Conservation (phyloP, 2,797 vertebrate species). For the Halcyon smyrnensis region DNA sequence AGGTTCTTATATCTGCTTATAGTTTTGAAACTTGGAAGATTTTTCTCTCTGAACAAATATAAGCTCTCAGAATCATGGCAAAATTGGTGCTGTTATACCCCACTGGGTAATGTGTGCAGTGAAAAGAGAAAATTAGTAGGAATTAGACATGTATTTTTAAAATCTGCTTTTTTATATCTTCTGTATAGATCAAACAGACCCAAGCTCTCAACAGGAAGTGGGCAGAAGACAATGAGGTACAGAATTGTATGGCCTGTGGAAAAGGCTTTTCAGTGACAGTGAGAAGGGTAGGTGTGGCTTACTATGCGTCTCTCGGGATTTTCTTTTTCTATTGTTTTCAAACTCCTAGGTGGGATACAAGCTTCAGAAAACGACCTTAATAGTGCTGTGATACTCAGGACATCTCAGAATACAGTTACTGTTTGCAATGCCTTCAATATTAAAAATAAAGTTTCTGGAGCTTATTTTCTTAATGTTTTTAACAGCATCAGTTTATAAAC, state of each 20-base stretch:
- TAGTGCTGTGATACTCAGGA: not conserved
- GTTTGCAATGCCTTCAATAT: not conserved
- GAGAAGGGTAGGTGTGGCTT: conserved; percentile 85
- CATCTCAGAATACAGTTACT: not conserved
- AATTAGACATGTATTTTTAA: not conserved
- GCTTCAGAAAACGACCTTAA: not conserved
- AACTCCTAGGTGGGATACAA: not conserved
- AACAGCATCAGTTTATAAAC: not conserved
- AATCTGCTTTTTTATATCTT: not conserved
- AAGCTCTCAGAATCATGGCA: not conserved
- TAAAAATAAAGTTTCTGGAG: not conserved
- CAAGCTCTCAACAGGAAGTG: conserved; percentile 96
- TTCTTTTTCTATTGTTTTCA: not conserved
- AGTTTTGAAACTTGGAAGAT: not conserved
- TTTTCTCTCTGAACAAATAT: not conserved
- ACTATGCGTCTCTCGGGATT: not conserved
- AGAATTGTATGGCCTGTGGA: conserved; percentile 97
- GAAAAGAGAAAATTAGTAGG: not conserved
- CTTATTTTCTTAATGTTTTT: not conserved
- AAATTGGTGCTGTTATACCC: not conserved
- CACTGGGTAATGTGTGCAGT: not conserved
- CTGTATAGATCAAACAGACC: conserved; percentile 91
- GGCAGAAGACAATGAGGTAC: conserved; percentile 96
- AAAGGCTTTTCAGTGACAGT: conserved; percentile 94
- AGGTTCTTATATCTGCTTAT: not conserved